A percentile compares a stretch with the other conserved stretches of the same genome.
phyloP scores from a whole-genome alignment of 2,113 vertebrate species.

The Chaetorhynchus papuensis region DNA sequence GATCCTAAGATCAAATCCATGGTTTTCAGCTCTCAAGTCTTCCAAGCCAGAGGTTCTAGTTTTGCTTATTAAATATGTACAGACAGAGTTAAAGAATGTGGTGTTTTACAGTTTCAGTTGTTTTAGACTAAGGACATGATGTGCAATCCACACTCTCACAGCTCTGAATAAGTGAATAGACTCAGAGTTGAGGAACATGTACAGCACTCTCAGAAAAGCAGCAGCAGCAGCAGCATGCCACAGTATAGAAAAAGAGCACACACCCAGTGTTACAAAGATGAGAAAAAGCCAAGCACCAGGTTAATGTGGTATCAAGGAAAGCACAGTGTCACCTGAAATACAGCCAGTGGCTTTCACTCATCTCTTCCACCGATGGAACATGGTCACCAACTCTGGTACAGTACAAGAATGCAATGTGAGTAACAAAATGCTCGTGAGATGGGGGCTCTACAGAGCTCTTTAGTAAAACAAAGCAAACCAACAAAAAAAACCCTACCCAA shows the following conservation, averaged over 20 bases:
- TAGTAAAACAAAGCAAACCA: not conserved
- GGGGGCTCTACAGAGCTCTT: not conserved
- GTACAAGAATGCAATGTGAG: slow-evolving; percentile 77
- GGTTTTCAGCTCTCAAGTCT: not conserved
- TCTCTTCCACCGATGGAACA: slow-evolving; percentile 75
- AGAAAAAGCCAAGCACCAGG: slow-evolving; percentile 60
- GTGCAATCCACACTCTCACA: not conserved
- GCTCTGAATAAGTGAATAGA: not conserved
- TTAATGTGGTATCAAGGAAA: slow-evolving; percentile 59
- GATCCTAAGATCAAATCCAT: not conserved
- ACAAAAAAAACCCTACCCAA: not conserved
- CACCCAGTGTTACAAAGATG: slow-evolving; percentile 53
- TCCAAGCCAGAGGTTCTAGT: not conserved
- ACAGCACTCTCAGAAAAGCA: not conserved
- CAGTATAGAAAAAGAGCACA: not conserved
- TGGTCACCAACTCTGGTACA: slow-evolving; percentile 80
- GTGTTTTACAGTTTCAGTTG: not conserved
- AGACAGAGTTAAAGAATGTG: not conserved
- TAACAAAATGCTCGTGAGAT: slow-evolving; percentile 33
- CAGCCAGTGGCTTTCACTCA: slow-evolving; percentile 71
- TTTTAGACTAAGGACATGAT: not conserved
- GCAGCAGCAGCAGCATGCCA: slow-evolving; percentile 31
- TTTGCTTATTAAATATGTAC: not conserved
- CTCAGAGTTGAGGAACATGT: not conserved
- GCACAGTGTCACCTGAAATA: slow-evolving; percentile 83